Percentiles rank a stretch among this genome's conserved stretches.
These are phyloP conservation scores for Pemphredon lugubris DNA, from an alignment of 2,888 invertebrate genomes.

Conservation along the genomic window DNA sequence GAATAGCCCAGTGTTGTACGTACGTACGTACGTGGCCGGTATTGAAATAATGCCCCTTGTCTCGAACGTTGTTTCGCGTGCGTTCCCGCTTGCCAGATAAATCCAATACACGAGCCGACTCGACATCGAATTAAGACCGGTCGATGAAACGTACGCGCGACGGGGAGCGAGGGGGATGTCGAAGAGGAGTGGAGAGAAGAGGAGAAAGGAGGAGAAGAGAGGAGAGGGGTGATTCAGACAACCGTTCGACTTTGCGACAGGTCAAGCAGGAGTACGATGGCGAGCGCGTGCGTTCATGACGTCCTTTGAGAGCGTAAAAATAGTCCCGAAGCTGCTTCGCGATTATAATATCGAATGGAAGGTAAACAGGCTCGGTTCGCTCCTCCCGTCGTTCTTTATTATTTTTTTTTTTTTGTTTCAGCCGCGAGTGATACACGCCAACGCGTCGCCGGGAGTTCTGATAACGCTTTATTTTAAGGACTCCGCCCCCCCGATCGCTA, in stretches of 20 bases:
- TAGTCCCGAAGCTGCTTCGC: background rate
- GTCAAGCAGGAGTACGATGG: slow-evolving; percentile 29
- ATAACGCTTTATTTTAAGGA: background rate
- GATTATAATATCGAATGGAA: background rate
- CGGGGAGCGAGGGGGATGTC: too few relatives aligned
- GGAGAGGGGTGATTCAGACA: slow-evolving; percentile 14
- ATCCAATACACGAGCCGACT: slow-evolving; percentile 15
- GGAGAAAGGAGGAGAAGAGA: too few relatives aligned
- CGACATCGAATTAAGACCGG: slow-evolving; percentile 41
- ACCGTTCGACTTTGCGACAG: slow-evolving; percentile 27
- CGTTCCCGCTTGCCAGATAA: slow-evolving; percentile 30
- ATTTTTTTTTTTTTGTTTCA: too few relatives aligned
- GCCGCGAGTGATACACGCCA: too few relatives aligned
- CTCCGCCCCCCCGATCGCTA: slow-evolving; percentile 18
- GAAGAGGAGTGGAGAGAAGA: too few relatives aligned
- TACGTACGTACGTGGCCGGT: slow-evolving; percentile 18
- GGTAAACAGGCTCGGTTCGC: background rate
- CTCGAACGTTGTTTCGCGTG: slow-evolving; percentile 15
- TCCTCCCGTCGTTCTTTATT: background rate
- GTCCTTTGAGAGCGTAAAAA: slow-evolving; percentile 1
- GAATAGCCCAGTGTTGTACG: too few relatives aligned
- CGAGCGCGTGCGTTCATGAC: background rate
- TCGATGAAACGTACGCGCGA: slow-evolving; percentile 23
- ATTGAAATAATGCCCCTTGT: slow-evolving; percentile 29
- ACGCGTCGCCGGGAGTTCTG: background rate